Base-by-base conservation (phyloP, 2,888 invertebrate species). In the Sclerodermus sp. region DNA sequence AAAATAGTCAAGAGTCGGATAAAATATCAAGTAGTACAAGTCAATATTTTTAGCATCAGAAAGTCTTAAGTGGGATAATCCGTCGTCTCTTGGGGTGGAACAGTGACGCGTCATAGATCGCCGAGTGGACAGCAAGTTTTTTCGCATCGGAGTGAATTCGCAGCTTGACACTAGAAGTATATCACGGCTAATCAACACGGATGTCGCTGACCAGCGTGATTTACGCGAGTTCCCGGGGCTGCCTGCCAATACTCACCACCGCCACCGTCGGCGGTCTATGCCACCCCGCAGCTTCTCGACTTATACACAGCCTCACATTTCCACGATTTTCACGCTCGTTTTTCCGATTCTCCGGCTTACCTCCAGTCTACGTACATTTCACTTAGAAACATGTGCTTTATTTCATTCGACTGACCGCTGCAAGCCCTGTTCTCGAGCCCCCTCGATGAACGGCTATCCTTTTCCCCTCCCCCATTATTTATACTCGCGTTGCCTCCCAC, bases 121-220 rank as follows among this genome's bases (percentile, higher is more conserved):
- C 8, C 23, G 23, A 3, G n/a, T 23, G 4, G 23, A 8, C 23
- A 23, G 23, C 23, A 5, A n/a, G n/a, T 23, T 23, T 23, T 23
- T 8, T 23, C 8, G 23, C 23, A 23, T 8, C 3, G 23, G n/a
- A n/a, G 3, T 49, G 42, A 57, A 54, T 42, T 57, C 51, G 48
- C 55, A 43, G 53, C 56, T 55, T 55, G 63, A 65, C 64, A 52
- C 49, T 49, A 54, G 51, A 57, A 59, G 57, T 65, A 60, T 66
- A 64, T 66, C 66, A 64, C 56, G 50, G 57, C 55, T 66, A 63
- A 67, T 67, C 66, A 64, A 60, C 64, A 52, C 57, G 56, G 49
- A 62, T 57, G 62, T 63, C 63, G 55, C 51, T 55, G 57, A 55
- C 45, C 57, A 52, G 48, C 48, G 54, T 62, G 64, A 68, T 67